These are phyloP conservation scores for Eupithecia pulchellata DNA, from an alignment of 2,888 invertebrate species.

Conservation along the genomic window DNA sequence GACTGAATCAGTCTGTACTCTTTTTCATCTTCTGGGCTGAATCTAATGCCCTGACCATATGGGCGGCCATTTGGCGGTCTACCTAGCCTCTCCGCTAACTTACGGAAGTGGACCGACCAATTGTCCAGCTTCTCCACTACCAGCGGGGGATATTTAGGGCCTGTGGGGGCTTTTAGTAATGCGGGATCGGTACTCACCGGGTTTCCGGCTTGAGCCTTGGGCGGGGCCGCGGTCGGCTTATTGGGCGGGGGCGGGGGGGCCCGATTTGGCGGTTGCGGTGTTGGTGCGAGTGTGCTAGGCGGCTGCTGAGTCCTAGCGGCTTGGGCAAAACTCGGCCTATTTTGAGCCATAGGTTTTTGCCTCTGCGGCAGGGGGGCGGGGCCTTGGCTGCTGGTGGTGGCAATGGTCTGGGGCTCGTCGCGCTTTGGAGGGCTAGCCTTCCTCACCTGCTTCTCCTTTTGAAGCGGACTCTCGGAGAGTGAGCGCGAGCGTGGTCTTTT, in stretches of 20 bases:
- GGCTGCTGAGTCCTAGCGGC: not conserved
- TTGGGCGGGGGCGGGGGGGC: too few relatives aligned
- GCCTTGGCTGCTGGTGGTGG: not conserved
- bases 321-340: not conserved
- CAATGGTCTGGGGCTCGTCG: not conserved
- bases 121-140: conserved; percentile 17
- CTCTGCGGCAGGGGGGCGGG: not conserved
- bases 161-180: too few relatives aligned
- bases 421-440: not conserved
- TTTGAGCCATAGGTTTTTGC: not conserved
- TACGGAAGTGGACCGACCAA: conserved; percentile 18
- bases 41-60: not conserved
- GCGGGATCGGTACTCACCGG: too few relatives aligned
- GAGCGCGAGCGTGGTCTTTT: not conserved
- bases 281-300: not conserved
- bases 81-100: not conserved
- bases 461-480: not conserved
- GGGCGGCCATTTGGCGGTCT: conserved; percentile 12
- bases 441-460: not conserved
- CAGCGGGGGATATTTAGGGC: conserved; percentile 2
- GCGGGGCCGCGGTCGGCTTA: too few relatives aligned
- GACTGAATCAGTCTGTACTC: not conserved
- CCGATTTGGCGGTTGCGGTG: too few relatives aligned
- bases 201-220: too few relatives aligned
- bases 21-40: not conserved